Base-by-base conservation (phyloP, 2,797 vertebrate species). In the Dendrocincla tyrannina region DNA sequence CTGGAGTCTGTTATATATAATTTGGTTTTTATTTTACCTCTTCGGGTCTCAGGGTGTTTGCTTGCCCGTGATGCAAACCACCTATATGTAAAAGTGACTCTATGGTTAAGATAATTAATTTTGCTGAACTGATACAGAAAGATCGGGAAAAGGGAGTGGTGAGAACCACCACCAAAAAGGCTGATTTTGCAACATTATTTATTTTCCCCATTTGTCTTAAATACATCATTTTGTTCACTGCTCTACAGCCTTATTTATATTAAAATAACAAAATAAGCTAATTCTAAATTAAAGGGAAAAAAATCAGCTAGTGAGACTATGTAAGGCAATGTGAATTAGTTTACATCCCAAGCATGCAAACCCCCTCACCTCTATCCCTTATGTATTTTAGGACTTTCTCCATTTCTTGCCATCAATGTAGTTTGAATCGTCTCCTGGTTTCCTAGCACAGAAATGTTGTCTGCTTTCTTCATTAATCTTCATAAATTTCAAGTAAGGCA, bases 401-500 rank as follows among this genome's bases (percentile, higher is more conserved):
- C 70, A 96, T 97, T 97, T 98, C 96, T 98, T 95, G 91, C 82
- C 95, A 96, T 97, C 98, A 97, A 97, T 82, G 88, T 67, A 30
- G 88, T 97, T 97, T 95, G 96, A 97, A 97, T 97, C 97, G 96
- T 97, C 97, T 98, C 94, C 96, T 97, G 94, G 69, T 88, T 93
- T 96, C 91, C 92, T 93, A 93, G 96, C 97, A 98, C 97, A 98
- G 97, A 98, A 97, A 94, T 97, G 96, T 96, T 97, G 97, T 98
- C 97, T 97, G 96, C 97, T 86, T 97, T 93, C 97, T 97, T 95
- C 97, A 98, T 98, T 96, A 89, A 94, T 98, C 97, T 98, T 96
- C 97, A 97, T 98, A 98, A 98, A 98, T 97, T 97, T 95, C 91
- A 77, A 79, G 92, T 91, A 96, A 97, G 97, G 96, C 97, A 98